phyloP scores from a whole-genome alignment of 2,113 vertebrate genomes.

The Cairina moschata region DNA sequence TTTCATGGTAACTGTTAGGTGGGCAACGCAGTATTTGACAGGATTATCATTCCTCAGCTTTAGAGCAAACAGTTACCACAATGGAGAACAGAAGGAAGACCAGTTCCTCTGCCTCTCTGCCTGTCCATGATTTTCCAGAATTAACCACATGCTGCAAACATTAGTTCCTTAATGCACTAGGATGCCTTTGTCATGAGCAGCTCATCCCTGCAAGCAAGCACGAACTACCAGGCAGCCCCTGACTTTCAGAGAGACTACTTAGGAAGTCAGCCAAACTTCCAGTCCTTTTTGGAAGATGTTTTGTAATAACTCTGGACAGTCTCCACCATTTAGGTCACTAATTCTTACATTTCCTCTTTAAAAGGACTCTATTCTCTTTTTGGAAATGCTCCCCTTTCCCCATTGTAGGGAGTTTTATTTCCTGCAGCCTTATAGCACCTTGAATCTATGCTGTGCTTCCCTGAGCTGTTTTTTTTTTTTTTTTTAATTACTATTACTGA shows the following conservation, averaged over 20 bases:
- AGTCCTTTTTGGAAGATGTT: neutral
- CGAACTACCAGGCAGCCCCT: neutral
- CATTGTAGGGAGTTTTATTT: neutral
- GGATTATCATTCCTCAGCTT: neutral
- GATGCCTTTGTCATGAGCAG: slow-evolving; percentile 3
- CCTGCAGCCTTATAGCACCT: neutral
- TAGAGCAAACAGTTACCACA: neutral
- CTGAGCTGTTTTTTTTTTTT: neutral
- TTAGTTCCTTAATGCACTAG: neutral
- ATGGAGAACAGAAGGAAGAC: neutral
- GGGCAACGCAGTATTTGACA: neutral
- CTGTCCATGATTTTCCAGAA: neutral
- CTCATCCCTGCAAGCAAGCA: neutral
- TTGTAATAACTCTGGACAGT: neutral
- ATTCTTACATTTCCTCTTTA: neutral
- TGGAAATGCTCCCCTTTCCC: neutral
- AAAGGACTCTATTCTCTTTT: neutral
- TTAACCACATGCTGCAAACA: neutral
- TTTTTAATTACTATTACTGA: neutral
- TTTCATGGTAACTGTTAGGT: neutral
- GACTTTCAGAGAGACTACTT: slow-evolving; percentile 8
- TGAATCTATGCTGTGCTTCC: neutral
- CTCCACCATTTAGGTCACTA: neutral
- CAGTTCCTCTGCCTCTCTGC: neutral
- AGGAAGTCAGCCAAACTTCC: slow-evolving; percentile 6